Base-by-base conservation (phyloP, 2,113 vertebrate genomes). In the Tupaia tana region DNA sequence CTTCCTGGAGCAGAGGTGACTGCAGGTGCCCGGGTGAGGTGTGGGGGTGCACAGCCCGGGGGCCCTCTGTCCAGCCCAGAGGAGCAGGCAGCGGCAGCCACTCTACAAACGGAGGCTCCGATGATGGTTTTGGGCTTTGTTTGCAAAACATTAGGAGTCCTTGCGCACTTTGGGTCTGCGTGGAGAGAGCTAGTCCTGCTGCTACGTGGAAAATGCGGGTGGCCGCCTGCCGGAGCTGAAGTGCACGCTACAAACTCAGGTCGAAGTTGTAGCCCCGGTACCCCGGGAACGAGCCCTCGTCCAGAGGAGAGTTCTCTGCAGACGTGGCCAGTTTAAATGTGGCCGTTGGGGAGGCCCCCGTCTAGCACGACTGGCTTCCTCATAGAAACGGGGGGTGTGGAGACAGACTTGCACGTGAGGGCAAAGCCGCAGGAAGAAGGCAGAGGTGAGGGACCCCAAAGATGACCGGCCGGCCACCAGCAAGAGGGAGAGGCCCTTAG, bases 11-110 rank as follows among this genome's bases (percentile, higher is more conserved):
- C 75, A 13, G 25, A 0, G 19, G 20, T 25, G 27, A 71, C 9
- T 13, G 6, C 61, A 7, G 61, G n/a, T 9, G 20, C 3, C 10
- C 27, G 4, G 10, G 64, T 59, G 16, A 85, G 1, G 43, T 34
- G 52, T 43, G 31, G 67, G 52, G 74, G 52, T 19, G 13, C 8
- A n/a, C 29, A n/a, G 34, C 18, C 11, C 29, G 3, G 1, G 20
- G 27, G 29, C 29, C 22, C 75, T 56, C 1, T 0, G 7, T n/a
- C 4, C 31, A 27, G 18, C 2, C 2, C 18, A 24, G 27, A 56
- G 31, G 18, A n/a, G 20, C 29, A 13, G 43, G 6, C 25, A 77
- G 8, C 4, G 66, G 22, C n/a, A 54, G 69, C 27, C 19, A 54
- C 63, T 70, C 52, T 1, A 9, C 25, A 20, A 74, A 16, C 4